Evolutionary conservation across 2,113 vertebrate species (phyloP), one percentile per base, ranked within the genome.

Genomic region (Aegotheles bennettii): DNA sequence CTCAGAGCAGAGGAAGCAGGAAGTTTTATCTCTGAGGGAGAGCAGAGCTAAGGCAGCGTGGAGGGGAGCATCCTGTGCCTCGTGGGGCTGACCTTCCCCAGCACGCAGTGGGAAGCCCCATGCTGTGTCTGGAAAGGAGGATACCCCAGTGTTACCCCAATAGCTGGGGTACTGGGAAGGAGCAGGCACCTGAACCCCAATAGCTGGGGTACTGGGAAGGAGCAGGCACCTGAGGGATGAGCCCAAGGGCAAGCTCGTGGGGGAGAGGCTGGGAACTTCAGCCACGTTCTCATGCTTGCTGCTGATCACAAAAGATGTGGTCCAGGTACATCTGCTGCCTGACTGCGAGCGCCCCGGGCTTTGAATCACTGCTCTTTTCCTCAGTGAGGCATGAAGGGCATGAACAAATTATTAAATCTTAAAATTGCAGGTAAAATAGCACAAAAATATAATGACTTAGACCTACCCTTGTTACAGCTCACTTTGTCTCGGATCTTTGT

Each of bases 161-260:
- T 0, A 17, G 19, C 43, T 16, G 51, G 56, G 38, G 17, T 36
- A 0, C 3, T 13, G 51, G 47, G 36, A 28, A 28, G 71, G 48
- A 73, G 50, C 40, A 13, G 77, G 16, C 6, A 4, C 0, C 17
- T 8, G 28, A 7, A n/a, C n/a, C n/a, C n/a, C 0, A 0, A 1
- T 0, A 23, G 21, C 48, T 16, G 51, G 60, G 38, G 17, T 36
- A 0, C 3, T 13, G 51, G 47, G 36, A 28, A 28, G 71, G 48
- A 73, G 50, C 40, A 13, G 77, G 16, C 6, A 4, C 0, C 17
- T 8, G 28, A 7, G 53, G 53, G 31, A 0, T 14, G 40, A 60
- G 26, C 31, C 51, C 43, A 8, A 11, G 40, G 50, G 12, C 6
- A 1, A n/a, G 70, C 51, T 25, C 8, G 1, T 2, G 5, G 10